Evolutionary conservation across 2,113 vertebrate species (phyloP).

Genomic region (Gnathonemus longibarbis): DNA sequence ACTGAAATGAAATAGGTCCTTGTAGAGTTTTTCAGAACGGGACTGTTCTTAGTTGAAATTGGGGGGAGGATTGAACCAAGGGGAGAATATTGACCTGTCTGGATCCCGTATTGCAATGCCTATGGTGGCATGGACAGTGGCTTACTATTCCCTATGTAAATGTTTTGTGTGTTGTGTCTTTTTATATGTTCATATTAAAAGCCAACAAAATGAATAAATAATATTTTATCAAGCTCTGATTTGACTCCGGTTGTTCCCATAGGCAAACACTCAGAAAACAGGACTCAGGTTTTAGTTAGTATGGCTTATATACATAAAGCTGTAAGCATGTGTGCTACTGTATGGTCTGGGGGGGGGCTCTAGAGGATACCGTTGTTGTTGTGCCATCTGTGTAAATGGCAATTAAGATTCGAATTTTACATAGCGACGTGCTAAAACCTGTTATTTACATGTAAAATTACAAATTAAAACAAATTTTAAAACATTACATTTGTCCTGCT

Average conservation of each 20-base stretch:
- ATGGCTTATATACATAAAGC: not conserved
- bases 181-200: slow-evolving; percentile 75
- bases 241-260: slow-evolving; percentile 59
- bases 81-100: slow-evolving; percentile 34
- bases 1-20: slow-evolving; percentile 28
- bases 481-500: slow-evolving; percentile 42
- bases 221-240: slow-evolving; percentile 72
- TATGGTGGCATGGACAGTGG: slow-evolving; percentile 63
- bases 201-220: slow-evolving; percentile 68
- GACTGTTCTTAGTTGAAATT: slow-evolving; percentile 22
- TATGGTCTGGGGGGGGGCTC: not conserved
- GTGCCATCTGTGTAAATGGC: slow-evolving; percentile 53
- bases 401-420: slow-evolving; percentile 55
- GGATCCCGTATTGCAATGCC: slow-evolving; percentile 52
- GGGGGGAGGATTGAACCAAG: slow-evolving; percentile 27
- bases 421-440: slow-evolving; percentile 61
- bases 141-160: slow-evolving; percentile 67
- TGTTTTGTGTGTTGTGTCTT: slow-evolving; percentile 58
- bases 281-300: slow-evolving; percentile 9
- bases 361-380: slow-evolving; percentile 17
- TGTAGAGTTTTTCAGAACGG: slow-evolving; percentile 27
- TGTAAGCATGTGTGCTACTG: slow-evolving; percentile 6
- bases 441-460: slow-evolving; percentile 69
- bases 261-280: slow-evolving; percentile 10
- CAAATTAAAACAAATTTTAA: slow-evolving; percentile 64